Conservation (phyloP, 2,113 vertebrate genomes). For the Aspidoscelis tigris region DNA sequence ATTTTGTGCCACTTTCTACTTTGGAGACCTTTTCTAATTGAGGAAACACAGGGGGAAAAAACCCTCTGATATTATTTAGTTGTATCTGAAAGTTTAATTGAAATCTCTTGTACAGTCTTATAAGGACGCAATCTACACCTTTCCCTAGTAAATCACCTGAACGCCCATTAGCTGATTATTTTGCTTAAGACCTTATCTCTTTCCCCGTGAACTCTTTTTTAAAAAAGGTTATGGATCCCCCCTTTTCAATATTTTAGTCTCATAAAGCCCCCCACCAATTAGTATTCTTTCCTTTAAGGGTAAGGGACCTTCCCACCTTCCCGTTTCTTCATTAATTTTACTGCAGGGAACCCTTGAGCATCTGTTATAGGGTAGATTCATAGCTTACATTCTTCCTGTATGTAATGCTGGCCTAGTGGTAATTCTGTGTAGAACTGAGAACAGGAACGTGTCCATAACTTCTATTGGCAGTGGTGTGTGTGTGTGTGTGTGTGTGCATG, state of each 20-base stretch:
- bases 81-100: background rate
- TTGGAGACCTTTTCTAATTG: background rate
- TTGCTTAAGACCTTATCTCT: background rate
- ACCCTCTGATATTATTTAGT: background rate
- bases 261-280: too few species aligned
- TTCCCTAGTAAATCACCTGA: background rate
- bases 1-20: conserved; percentile 34
- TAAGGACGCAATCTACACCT: background rate
- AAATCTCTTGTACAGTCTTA: background rate
- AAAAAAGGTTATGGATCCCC: too few species aligned
- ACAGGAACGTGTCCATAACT: too few species aligned
- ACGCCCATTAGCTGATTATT: background rate
- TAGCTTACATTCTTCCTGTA: background rate
- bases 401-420: background rate
- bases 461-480: background rate
- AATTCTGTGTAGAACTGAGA: background rate
- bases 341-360: background rate
- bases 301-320: background rate
- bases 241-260: too few species aligned
- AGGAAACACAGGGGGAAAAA: background rate
- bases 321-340: background rate
- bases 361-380: too few species aligned
- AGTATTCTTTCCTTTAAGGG: background rate
- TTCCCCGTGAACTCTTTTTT: background rate
- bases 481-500: too few species aligned